Percentiles rank a stretch among this genome's conserved stretches.
These are phyloP conservation scores for Philopedon plagiatum DNA, from an alignment of 2,888 invertebrate genomes.

Conservation along the genomic window DNA sequence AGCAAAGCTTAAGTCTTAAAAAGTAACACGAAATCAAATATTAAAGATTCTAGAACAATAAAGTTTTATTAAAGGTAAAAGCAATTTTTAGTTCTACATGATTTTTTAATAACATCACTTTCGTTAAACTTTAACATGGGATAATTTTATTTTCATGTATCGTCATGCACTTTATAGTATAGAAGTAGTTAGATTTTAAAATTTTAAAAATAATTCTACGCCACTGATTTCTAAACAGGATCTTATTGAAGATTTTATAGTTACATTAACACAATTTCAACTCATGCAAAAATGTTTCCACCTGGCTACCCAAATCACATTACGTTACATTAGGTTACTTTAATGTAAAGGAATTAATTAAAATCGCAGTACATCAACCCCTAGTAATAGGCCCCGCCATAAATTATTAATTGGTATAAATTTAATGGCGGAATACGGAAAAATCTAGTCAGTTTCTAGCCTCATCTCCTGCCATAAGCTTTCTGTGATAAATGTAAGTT, in stretches of 20 bases:
- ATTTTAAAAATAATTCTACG: neutral
- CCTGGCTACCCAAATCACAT: neutral
- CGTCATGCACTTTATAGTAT: too few relatives aligned
- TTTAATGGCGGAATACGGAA: neutral
- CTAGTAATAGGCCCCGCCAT: neutral
- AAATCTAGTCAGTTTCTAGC: conserved; percentile 5
- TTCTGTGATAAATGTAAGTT: conserved; percentile 22
- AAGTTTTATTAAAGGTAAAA: too few relatives aligned
- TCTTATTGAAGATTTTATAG: neutral
- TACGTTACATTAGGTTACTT: neutral
- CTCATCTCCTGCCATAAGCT: neutral
- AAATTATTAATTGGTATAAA: neutral
- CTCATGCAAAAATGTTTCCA: conserved; percentile 25
- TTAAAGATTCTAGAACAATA: too few relatives aligned
- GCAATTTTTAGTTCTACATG: too few relatives aligned
- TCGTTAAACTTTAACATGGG: too few relatives aligned
- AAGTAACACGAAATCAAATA: too few relatives aligned
- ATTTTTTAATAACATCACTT: too few relatives aligned
- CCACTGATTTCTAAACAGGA: neutral
- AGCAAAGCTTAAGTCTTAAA: too few relatives aligned
- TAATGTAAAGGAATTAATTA: neutral
- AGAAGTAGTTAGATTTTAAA: too few relatives aligned
- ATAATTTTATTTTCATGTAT: too few relatives aligned
- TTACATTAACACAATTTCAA: neutral
- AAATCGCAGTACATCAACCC: neutral